Conservation (phyloP, 2,888 invertebrate genomes). For the Thymelicus acteon region DNA sequence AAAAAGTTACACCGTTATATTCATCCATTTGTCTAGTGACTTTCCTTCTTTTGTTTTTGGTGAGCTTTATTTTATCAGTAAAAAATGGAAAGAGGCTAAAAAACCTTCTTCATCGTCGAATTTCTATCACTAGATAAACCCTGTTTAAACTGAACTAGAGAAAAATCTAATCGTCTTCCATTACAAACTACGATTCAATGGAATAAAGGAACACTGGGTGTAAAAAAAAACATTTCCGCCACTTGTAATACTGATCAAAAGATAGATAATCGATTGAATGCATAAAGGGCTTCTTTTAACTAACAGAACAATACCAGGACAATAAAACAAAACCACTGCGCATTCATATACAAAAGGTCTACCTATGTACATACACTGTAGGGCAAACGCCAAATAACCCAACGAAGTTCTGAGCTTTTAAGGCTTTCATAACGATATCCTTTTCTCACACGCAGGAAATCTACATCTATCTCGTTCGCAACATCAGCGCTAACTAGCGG, state of each 20-base stretch:
- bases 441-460: constrained; percentile 37
- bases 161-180: not conserved
- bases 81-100: no score
- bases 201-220: not conserved
- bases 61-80: no score
- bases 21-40: no score
- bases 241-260: constrained; percentile 27
- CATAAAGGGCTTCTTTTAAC: constrained; percentile 30
- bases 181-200: not conserved
- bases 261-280: constrained; percentile 32
- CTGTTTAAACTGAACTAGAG: not conserved
- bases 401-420: constrained; percentile 49
- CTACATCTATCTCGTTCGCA: constrained; percentile 51
- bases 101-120: no score
- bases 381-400: constrained; percentile 33
- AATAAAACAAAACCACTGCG: constrained; percentile 38
- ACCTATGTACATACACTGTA: constrained; percentile 41
- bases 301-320: constrained; percentile 31
- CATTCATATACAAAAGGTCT: constrained; percentile 43
- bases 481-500: constrained; percentile 68
- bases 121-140: no score
- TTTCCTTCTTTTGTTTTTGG: no score
- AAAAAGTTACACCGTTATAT: no score
- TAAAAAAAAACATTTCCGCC: constrained; percentile 16
- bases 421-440: constrained; percentile 44